Base-by-base conservation (phyloP, 2,797 vertebrate species). In the Pelodytes ibericus region DNA sequence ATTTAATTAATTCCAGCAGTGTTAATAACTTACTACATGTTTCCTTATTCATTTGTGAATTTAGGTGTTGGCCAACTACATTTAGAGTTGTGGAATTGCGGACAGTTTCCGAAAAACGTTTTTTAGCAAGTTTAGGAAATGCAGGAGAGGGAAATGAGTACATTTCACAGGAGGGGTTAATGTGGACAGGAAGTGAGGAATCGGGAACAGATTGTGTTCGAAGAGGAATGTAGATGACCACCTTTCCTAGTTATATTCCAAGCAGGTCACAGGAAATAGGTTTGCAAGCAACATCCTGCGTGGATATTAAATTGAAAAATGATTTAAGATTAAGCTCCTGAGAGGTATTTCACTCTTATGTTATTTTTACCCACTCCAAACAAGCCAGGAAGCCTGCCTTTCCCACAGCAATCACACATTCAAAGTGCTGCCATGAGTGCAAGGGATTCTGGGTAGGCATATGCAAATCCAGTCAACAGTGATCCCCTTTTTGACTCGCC, bases 211-310 rank as follows among this genome's bases (percentile, higher is more conserved):
- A 65, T 60, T 36, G 30, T 53, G 47, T 56, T 41, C 49, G 9
- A 41, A 13, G 29, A 63, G 24, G 66, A 76, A 76, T 51, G 56
- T 75, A 10, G 10, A n/a, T n/a, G 39, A 75, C 15, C 58, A 44
- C 59, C 31, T 62, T 51, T 74, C 58, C 67, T 60, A 57, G 47
- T 77, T 59, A 36, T 41, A 59, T 72, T 56, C 58, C 24, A 72
- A 64, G 51, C n/a, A 30, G 69, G 61, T 71, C 61, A 25, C 62
- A 56, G 62, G 75, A 77, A 72, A 77, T 71, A 26, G 27, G 56
- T 29, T n/a, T 62, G 27, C n/a, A 47, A 64, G 33, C 29, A 60
- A 49, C 33, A 22, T 53, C 49, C 49, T 53, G n/a, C 24, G n/a
- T 16, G 49, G 49, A 53, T 53, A 47, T 47, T 47, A 47, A 4